Conservation (phyloP, 2,113 vertebrate species). For the Nothocercus nigrocapillus region DNA sequence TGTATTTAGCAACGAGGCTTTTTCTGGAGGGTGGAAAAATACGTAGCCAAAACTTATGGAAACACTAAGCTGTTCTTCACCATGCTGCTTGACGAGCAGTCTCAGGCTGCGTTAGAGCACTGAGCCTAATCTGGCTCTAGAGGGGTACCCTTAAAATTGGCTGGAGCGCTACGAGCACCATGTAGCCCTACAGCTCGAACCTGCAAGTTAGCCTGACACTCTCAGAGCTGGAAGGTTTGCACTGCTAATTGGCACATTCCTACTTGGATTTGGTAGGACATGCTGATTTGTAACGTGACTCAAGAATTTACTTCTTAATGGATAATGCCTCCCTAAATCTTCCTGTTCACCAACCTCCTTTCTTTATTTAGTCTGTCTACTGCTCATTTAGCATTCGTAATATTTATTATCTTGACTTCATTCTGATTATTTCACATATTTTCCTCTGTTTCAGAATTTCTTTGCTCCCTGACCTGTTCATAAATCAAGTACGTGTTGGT, state of each 20-base stretch:
- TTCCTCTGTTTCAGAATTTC: conserved; percentile 38
- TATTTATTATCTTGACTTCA: neutral
- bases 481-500: neutral
- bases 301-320: conserved; percentile 56
- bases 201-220: neutral
- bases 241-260: conserved; percentile 63
- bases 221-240: conserved; percentile 37
- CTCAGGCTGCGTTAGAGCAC: conserved; percentile 16
- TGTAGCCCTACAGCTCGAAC: neutral
- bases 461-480: conserved; percentile 21
- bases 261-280: conserved; percentile 54
- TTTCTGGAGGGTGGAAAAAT: conserved; percentile 56
- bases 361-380: conserved; percentile 2
- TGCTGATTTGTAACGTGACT: conserved; percentile 58
- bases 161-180: neutral
- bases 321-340: conserved; percentile 36
- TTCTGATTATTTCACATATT: conserved; percentile 15
- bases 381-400: conserved; percentile 17
- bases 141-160: conserved; percentile 17
- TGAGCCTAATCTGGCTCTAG: neutral
- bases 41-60: neutral
- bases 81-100: conserved; percentile 5
- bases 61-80: conserved; percentile 29
- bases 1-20: conserved; percentile 52
- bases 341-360: neutral